phyloP scores from a whole-genome alignment of 1,140 invertebrate species.

The Drosophila bipectinata region DNA sequence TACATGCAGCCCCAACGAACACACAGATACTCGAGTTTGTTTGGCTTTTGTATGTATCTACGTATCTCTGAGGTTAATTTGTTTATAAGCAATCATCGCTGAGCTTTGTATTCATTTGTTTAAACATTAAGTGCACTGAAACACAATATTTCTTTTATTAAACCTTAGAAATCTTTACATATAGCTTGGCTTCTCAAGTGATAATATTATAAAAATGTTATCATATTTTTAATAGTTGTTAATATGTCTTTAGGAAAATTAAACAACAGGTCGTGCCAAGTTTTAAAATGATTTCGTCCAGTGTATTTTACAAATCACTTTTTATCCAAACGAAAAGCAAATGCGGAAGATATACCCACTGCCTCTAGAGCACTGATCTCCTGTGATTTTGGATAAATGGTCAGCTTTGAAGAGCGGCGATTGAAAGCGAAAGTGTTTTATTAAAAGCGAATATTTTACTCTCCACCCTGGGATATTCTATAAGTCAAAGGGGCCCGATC shows the following conservation, averaged over 20 bases:
- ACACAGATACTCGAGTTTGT: slow-evolving; percentile 8
- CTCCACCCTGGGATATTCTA: neutral
- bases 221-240: too few relatives aligned
- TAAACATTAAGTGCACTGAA: slow-evolving; percentile 52
- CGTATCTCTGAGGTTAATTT: slow-evolving; percentile 53
- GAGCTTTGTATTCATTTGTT: slow-evolving; percentile 66
- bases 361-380: slow-evolving; percentile 66
- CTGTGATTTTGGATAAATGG: slow-evolving; percentile 77
- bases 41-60: slow-evolving; percentile 20
- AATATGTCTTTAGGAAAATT: too few relatives aligned
- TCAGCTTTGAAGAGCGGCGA: slow-evolving; percentile 46
- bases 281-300: slow-evolving; percentile 20
- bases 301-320: slow-evolving; percentile 47
- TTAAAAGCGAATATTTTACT: neutral
- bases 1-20: neutral
- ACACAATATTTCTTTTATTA: neutral
- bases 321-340: slow-evolving; percentile 56
- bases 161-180: neutral
- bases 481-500: slow-evolving; percentile 3
- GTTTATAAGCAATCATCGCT: slow-evolving; percentile 59
- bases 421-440: slow-evolving; percentile 52
- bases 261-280: too few relatives aligned
- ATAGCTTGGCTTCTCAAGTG: too few relatives aligned
- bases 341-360: slow-evolving; percentile 47
- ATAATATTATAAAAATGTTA: too few relatives aligned